A percentile compares a stretch with the other conserved stretches of the same genome.
Evolutionary conservation across 2,888 invertebrate genomes (phyloP).

Genomic region (Brachyptera putata): DNA sequence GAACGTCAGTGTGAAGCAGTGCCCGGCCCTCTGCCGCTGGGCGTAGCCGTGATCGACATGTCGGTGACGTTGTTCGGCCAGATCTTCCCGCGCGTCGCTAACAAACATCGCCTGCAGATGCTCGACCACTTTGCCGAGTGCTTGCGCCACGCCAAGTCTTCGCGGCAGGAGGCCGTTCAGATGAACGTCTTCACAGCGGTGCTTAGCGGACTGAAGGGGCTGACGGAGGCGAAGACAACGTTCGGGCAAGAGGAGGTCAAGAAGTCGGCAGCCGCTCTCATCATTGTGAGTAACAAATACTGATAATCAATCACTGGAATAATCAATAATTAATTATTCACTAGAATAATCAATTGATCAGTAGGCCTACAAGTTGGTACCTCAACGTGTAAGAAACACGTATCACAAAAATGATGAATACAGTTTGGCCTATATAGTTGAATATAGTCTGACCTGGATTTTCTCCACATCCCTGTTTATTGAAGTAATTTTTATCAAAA

Average conservation of each 20-base stretch:
- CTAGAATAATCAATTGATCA: too few relatives aligned
- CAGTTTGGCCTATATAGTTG: too few relatives aligned
- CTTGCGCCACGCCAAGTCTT: slow-evolving; percentile 87
- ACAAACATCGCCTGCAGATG: slow-evolving; percentile 96
- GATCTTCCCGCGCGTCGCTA: slow-evolving; percentile 90
- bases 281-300: slow-evolving; percentile 61
- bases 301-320: too few relatives aligned
- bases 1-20: slow-evolving; percentile 54
- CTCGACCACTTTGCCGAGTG: slow-evolving; percentile 95
- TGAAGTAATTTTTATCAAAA: too few relatives aligned
- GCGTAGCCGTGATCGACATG: slow-evolving; percentile 94
- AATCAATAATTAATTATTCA: too few relatives aligned
- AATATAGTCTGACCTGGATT: too few relatives aligned
- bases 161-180: slow-evolving; percentile 90
- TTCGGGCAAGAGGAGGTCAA: slow-evolving; percentile 88
- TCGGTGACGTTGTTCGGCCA: slow-evolving; percentile 90
- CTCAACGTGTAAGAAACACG: too few relatives aligned
- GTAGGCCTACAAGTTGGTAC: too few relatives aligned
- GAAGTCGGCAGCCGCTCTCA: slow-evolving; percentile 73
- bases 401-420: too few relatives aligned
- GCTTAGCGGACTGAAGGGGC: slow-evolving; percentile 78
- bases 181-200: slow-evolving; percentile 95
- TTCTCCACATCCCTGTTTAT: too few relatives aligned
- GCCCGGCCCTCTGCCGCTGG: slow-evolving; percentile 83
- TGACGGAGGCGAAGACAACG: slow-evolving; percentile 80